Conservation (phyloP, 2,888 invertebrate genomes). For the Sarcophaga rosellei region DNA sequence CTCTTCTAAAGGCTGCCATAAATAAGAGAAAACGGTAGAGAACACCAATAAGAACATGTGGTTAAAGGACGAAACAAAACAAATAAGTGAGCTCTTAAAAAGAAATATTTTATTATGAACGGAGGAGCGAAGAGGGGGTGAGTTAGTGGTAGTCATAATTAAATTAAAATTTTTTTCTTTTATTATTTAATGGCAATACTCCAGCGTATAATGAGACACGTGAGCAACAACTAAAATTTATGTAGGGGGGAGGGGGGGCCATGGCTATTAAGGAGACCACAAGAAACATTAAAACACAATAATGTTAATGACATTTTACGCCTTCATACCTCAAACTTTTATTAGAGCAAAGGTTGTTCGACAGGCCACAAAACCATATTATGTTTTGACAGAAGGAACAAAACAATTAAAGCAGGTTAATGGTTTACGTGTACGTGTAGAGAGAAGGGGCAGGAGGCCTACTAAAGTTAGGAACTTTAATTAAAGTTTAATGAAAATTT, state of each 20-base stretch:
- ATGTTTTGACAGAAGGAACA: neutral
- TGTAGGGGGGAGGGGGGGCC: slow-evolving; percentile 10
- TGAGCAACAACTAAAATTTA: neutral
- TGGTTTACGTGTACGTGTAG: neutral
- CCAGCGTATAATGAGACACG: neutral
- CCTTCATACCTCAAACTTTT: slow-evolving; percentile 35
- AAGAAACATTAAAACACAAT: slow-evolving; percentile 43
- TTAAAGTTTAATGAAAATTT: neutral
- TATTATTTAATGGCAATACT: slow-evolving; percentile 47
- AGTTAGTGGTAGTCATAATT: slow-evolving; percentile 53
- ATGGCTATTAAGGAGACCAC: slow-evolving; percentile 9
- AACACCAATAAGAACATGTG: too few relatives aligned
- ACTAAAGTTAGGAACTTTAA: neutral
- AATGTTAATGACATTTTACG: slow-evolving; percentile 64
- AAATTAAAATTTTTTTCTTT: slow-evolving; percentile 62
- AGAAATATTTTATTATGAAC: neutral
- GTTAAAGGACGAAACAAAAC: neutral
- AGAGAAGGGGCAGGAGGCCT: neutral
- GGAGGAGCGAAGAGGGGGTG: too few relatives aligned
- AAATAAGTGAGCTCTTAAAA: neutral
- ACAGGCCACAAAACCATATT: too few relatives aligned
- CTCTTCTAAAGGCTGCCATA: too few relatives aligned
- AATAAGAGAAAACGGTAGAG: too few relatives aligned
- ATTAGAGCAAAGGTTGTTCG: too few relatives aligned
- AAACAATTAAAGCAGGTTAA: neutral